Percentiles rank a stretch among this genome's conserved stretches.
Conservation (phyloP, 2,113 vertebrate genomes). For the Lampris megalopsis region DNA sequence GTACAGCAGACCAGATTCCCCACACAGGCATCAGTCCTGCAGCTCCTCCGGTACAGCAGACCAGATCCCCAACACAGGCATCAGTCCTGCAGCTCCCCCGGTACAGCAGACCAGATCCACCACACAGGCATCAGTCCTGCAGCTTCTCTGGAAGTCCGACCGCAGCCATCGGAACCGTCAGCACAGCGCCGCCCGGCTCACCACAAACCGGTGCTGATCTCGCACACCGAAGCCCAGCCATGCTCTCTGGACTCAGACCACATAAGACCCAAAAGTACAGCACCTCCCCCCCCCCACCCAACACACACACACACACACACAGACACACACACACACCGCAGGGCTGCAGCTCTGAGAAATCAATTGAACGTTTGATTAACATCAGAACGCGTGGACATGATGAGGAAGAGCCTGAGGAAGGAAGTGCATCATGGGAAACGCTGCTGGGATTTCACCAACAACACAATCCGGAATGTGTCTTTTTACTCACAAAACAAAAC, state of each 20-base stretch:
- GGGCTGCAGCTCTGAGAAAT: slow-evolving; percentile 50
- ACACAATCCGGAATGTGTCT: slow-evolving; percentile 45
- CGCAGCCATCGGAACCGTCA: slow-evolving; percentile 11
- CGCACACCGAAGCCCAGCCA: slow-evolving; percentile 9
- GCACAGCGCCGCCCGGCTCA: slow-evolving; percentile 34
- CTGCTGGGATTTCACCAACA: slow-evolving; percentile 40
- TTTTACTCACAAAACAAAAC: slow-evolving; percentile 24
- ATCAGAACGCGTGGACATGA: slow-evolving; percentile 52
- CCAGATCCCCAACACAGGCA: too few relatives aligned
- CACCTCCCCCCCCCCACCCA: too few relatives aligned
- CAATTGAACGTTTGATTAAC: slow-evolving; percentile 65
- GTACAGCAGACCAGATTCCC: too few relatives aligned
- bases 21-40: too few relatives aligned
- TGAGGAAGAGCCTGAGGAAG: slow-evolving; percentile 33
- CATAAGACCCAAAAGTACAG: background rate
- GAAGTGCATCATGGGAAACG: slow-evolving; percentile 29
- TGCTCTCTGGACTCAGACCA: slow-evolving; percentile 1
- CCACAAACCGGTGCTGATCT: slow-evolving; percentile 43
- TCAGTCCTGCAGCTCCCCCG: too few relatives aligned
- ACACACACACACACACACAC: background rate
- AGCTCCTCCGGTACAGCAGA: too few relatives aligned
- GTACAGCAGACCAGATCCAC: too few relatives aligned
- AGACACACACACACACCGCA: background rate
- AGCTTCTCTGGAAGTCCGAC: slow-evolving; percentile 18
- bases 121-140: background rate